These are phyloP conservation scores for Notospermus geniculatus DNA, from an alignment of 1,140 invertebrate genomes.

Conservation along the genomic window DNA sequence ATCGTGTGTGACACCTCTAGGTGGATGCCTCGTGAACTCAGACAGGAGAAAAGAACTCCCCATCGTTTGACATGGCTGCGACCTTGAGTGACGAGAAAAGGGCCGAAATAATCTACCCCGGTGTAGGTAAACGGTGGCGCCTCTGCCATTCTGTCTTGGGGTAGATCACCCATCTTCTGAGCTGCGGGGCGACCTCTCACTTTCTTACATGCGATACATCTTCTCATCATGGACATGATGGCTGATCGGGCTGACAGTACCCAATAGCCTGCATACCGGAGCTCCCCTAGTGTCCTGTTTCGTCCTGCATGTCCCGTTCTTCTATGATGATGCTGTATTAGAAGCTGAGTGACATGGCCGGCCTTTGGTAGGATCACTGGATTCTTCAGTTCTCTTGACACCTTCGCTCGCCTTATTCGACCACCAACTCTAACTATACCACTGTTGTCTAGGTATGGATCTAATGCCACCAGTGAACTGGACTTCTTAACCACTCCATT, in stretches of 20 bases:
- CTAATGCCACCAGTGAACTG: background rate
- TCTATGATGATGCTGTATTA: too few species aligned
- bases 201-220: slow-evolving; percentile 17
- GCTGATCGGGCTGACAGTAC: slow-evolving; percentile 5
- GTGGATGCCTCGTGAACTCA: background rate
- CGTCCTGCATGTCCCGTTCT: slow-evolving; percentile 3
- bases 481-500: background rate
- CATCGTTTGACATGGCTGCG: slow-evolving; percentile 9
- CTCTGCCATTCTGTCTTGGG: slow-evolving; percentile 15
- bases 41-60: slow-evolving; percentile 10
- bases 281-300: slow-evolving; percentile 1
- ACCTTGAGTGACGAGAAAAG: slow-evolving; percentile 7
- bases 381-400: background rate
- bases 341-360: background rate
- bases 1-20: background rate
- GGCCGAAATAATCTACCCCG: slow-evolving; percentile 20
- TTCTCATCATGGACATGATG: slow-evolving; percentile 12
- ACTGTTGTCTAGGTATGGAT: background rate
- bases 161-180: slow-evolving; percentile 20
- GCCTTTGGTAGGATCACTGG: background rate
- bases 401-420: background rate
- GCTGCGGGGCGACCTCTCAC: background rate
- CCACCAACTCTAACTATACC: slow-evolving; percentile 1
- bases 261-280: slow-evolving; percentile 21
- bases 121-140: slow-evolving; percentile 13